Conservation (phyloP, 2,113 vertebrate genomes). For the Myrmecobius fasciatus region DNA sequence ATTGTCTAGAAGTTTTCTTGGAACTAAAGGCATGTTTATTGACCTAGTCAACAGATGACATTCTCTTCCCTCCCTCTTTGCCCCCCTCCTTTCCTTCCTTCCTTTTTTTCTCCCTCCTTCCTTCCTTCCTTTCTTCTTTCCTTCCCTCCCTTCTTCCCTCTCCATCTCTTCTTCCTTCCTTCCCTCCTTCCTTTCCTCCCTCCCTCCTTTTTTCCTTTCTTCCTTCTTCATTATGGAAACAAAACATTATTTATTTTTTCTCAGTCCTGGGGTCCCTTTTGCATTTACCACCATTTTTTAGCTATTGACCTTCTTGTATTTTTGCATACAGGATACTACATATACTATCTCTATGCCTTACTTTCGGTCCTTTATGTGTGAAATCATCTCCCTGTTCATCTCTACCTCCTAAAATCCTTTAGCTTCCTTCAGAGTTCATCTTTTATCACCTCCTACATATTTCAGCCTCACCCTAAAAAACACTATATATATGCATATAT, state of each 20-base stretch:
- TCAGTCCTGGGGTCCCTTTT: not conserved
- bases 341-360: not conserved
- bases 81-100: no score
- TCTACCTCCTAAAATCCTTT: not conserved
- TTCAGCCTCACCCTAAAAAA: not conserved
- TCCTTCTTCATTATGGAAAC: not conserved
- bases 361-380: not conserved
- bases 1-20: no score
- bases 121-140: no score
- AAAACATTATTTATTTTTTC: not conserved
- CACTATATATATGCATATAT: no score
- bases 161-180: rapidly evolving
- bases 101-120: no score
- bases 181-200: not conserved
- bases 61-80: no score
- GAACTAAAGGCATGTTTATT: no score
- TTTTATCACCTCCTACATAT: not conserved
- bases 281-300: not conserved
- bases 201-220: no score
- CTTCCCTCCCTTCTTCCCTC: not conserved
- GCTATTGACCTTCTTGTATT: not conserved
- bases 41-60: no score
- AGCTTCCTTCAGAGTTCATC: not conserved
- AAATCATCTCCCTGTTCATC: not conserved
- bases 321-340: not conserved